phyloP scores from a whole-genome alignment of 2,888 invertebrate species.

The Cremastinae sp. region DNA sequence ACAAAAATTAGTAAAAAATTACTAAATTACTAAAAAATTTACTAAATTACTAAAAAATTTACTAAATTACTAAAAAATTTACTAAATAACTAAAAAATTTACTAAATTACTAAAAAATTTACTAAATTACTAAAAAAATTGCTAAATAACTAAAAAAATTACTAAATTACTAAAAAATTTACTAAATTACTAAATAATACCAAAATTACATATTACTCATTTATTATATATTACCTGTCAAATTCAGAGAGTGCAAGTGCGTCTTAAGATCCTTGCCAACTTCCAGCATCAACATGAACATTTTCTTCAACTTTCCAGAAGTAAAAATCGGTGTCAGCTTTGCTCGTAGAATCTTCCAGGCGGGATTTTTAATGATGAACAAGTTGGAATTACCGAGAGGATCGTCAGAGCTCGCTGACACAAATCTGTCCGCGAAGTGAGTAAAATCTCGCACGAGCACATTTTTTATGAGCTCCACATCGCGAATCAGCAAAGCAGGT shows the following conservation, averaged over 20 bases:
- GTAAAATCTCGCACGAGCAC: conserved; percentile 81
- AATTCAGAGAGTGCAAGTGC: conserved; percentile 60
- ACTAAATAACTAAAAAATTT: too few species aligned
- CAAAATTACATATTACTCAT: too few species aligned
- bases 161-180: too few species aligned
- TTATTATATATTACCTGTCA: conserved; percentile 65
- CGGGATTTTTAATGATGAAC: conserved; percentile 79
- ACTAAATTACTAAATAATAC: too few species aligned
- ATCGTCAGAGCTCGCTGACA: conserved; percentile 75
- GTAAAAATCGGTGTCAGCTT: conserved; percentile 81
- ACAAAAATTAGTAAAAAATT: conserved; percentile 1
- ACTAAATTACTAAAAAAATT: too few species aligned
- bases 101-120: too few species aligned
- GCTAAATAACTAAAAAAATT: too few species aligned
- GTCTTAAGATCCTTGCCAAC: conserved; percentile 67
- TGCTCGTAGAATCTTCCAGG: conserved; percentile 79
- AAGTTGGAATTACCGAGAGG: conserved; percentile 78
- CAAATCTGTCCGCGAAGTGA: conserved; percentile 77
- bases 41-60: too few species aligned
- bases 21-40: too few species aligned
- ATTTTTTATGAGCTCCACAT: conserved; percentile 80
- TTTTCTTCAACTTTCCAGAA: conserved; percentile 71
- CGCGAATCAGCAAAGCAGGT: conserved; percentile 79
- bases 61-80: too few species aligned
- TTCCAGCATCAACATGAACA: conserved; percentile 70